Conservation (phyloP, 2,113 vertebrate genomes). For the Corythaeola cristata region DNA sequence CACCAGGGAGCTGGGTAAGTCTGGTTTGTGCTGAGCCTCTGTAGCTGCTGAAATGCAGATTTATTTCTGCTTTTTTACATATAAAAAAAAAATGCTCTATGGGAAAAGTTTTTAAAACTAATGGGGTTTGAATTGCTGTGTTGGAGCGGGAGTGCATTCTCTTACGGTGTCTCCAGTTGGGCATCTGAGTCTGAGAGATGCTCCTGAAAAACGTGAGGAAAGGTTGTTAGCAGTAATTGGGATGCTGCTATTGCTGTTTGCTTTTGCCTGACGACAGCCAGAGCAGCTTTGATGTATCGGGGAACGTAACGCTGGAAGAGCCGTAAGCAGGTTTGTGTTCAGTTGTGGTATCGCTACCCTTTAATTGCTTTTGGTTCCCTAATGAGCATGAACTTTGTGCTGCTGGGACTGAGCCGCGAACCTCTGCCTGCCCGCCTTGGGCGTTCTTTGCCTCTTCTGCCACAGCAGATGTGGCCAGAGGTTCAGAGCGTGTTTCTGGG, state of each 20-base stretch:
- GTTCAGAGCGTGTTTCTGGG: neutral
- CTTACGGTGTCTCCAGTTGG: neutral
- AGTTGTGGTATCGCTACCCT: neutral
- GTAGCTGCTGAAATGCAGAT: neutral
- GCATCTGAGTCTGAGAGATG: neutral
- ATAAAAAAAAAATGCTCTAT: neutral
- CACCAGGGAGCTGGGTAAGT: slow-evolving; percentile 32
- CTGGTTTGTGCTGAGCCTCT: neutral
- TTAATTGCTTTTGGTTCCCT: neutral
- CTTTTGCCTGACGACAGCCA: neutral
- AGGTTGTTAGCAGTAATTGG: neutral
- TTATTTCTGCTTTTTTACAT: neutral
- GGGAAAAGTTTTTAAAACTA: neutral
- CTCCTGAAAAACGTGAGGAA: neutral
- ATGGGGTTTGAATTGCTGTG: too few species aligned
- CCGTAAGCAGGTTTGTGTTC: neutral
- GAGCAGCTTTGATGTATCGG: neutral
- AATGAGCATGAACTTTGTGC: neutral
- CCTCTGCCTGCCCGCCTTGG: neutral
- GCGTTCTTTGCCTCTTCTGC: neutral
- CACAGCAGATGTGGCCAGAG: neutral
- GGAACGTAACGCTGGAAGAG: too few species aligned
- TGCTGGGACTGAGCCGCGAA: neutral
- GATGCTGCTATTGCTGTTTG: neutral
- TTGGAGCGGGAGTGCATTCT: accelerated